Conservation (phyloP, 2,888 invertebrate species). For the Tetragonula carbonaria region DNA sequence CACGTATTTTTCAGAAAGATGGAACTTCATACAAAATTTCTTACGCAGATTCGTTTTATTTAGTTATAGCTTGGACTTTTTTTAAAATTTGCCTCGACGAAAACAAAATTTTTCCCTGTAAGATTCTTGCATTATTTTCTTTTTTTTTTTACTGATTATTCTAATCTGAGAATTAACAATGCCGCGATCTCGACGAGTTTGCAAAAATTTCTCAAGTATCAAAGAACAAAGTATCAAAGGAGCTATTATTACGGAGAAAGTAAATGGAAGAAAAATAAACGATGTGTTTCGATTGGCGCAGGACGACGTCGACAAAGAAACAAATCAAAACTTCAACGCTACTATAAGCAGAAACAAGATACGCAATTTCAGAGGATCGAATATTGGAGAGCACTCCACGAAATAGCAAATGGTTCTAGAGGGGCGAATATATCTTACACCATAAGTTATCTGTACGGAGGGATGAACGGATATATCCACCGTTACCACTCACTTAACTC, state of each 20-base stretch:
- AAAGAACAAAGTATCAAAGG: neutral
- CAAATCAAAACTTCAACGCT: neutral
- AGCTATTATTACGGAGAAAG: neutral
- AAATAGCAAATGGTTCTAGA: slow-evolving; percentile 13
- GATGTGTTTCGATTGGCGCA: neutral
- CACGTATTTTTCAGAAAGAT: too few species aligned
- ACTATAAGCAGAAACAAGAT: neutral
- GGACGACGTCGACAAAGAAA: neutral
- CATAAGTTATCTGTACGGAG: slow-evolving; percentile 14
- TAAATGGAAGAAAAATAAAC: neutral
- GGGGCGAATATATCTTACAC: slow-evolving; percentile 26
- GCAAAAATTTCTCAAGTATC: neutral
- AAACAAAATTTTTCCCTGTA: neutral
- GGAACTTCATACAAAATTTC: neutral
- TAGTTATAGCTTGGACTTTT: neutral
- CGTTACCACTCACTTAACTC: slow-evolving; percentile 25
- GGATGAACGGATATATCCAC: slow-evolving; percentile 22
- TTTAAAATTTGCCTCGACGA: neutral
- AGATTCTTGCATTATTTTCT: neutral
- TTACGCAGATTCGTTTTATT: neutral
- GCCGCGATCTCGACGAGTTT: neutral
- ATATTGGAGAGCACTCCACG: slow-evolving; percentile 12
- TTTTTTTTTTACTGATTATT: neutral
- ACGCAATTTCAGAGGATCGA: slow-evolving; percentile 17
- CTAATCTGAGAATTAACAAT: neutral